A percentile compares a stretch with the other conserved stretches of the same genome.
Conservation (phyloP, 2,888 invertebrate species). For the Meteorus colon region DNA sequence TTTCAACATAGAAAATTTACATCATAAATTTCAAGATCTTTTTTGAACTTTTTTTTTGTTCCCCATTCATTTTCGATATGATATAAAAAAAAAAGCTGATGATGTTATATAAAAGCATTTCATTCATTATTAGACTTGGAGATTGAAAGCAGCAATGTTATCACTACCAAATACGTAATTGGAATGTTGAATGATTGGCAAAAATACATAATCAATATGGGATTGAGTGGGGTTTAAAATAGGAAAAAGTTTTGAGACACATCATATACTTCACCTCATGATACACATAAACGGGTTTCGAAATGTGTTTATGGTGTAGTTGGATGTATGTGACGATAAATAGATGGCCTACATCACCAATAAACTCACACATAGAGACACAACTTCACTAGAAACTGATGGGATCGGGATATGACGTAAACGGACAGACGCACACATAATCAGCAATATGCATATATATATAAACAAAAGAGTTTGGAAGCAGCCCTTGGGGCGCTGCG, state of each 20-base stretch:
- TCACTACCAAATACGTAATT: background rate
- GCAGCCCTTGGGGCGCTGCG: slow-evolving; percentile 24
- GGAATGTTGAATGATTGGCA: background rate
- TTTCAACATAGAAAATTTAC: too few relatives aligned
- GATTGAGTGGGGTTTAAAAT: background rate
- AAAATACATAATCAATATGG: background rate
- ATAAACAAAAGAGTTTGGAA: slow-evolving; percentile 29
- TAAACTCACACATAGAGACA: background rate
- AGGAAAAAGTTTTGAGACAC: background rate
- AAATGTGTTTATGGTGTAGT: background rate
- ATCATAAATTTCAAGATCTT: too few relatives aligned
- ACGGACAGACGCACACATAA: background rate
- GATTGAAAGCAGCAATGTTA: background rate
- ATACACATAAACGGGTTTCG: background rate
- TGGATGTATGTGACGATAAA: background rate
- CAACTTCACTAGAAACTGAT: background rate
- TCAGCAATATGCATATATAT: background rate
- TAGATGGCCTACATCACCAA: background rate
- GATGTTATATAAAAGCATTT: background rate
- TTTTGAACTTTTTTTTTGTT: too few relatives aligned
- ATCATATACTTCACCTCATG: background rate
- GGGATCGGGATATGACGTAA: background rate
- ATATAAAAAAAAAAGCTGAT: too few relatives aligned
- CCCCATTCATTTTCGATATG: too few relatives aligned
- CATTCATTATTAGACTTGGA: background rate